Evolutionary conservation across 2,113 vertebrate species (phyloP).

Genomic region (Pollachius pollachius): DNA sequence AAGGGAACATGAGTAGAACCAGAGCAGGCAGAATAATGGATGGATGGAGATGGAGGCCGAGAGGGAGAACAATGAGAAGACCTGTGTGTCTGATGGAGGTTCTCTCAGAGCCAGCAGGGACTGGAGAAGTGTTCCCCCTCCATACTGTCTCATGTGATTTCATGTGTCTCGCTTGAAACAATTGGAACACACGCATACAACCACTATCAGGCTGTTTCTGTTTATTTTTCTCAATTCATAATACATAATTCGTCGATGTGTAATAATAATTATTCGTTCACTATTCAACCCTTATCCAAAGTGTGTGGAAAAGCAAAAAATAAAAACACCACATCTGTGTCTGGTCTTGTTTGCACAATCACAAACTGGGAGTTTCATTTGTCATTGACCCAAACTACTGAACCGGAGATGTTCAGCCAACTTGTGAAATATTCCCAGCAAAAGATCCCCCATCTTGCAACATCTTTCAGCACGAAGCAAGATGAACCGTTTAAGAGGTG

Average conservation of each 20-base stretch:
- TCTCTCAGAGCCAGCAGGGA: background rate
- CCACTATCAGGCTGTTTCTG: too few species aligned
- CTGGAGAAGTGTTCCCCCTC: background rate
- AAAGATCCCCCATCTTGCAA: background rate
- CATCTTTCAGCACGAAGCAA: background rate
- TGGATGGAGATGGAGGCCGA: background rate
- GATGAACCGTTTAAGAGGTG: background rate
- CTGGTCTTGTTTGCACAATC: background rate
- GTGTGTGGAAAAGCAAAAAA: background rate
- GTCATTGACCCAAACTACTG: background rate
- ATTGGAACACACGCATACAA: too few species aligned
- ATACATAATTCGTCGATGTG: too few species aligned
- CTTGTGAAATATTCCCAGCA: background rate
- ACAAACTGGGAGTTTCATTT: background rate
- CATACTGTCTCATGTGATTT: background rate
- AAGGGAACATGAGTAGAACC: background rate
- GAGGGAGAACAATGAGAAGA: background rate
- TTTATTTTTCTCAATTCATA: too few species aligned
- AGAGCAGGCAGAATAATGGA: background rate
- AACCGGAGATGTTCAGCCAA: background rate
- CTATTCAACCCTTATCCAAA: too few species aligned
- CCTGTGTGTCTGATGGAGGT: background rate
- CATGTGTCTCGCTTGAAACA: too few species aligned
- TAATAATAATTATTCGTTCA: too few species aligned
- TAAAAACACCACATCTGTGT: background rate